Evolutionary conservation across 2,888 invertebrate species (phyloP).

Genomic region (Idaea dimidiata): DNA sequence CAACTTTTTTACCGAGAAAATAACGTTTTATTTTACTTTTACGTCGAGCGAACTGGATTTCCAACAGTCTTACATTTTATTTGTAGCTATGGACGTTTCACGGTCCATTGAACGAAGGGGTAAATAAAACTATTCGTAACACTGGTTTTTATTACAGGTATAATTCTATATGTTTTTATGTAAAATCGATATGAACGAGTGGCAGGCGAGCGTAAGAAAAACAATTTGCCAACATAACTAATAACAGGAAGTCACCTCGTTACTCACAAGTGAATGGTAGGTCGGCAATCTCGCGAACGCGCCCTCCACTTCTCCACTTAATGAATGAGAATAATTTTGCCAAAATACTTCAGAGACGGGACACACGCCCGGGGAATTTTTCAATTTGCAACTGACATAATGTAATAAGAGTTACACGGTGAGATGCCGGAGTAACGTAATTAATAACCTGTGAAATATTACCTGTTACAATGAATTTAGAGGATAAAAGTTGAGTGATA

Average conservation of each 20-base stretch:
- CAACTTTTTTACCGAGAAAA: conserved; percentile 26
- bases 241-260: conserved; percentile 78
- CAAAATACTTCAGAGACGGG: conserved; percentile 79
- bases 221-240: conserved; percentile 76
- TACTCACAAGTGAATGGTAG: conserved; percentile 76
- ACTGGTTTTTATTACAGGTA: conserved; percentile 33
- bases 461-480: conserved; percentile 79
- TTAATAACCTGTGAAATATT: conserved; percentile 80
- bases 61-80: conserved; percentile 23
- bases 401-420: conserved; percentile 80
- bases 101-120: conserved; percentile 26
- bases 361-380: conserved; percentile 80
- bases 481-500: conserved; percentile 80
- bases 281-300: conserved; percentile 73
- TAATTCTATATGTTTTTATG: conserved; percentile 42
- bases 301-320: conserved; percentile 76
- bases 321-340: conserved; percentile 80
- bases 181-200: conserved; percentile 49
- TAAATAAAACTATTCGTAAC: conserved; percentile 34
- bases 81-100: conserved; percentile 24
- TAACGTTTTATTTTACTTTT: conserved; percentile 15
- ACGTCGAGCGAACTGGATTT: conserved; percentile 18
- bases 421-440: conserved; percentile 75
- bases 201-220: conserved; percentile 63
- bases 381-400: conserved; percentile 81